phyloP scores from a whole-genome alignment of 2,888 invertebrate species.

The Philopedon plagiatum region DNA sequence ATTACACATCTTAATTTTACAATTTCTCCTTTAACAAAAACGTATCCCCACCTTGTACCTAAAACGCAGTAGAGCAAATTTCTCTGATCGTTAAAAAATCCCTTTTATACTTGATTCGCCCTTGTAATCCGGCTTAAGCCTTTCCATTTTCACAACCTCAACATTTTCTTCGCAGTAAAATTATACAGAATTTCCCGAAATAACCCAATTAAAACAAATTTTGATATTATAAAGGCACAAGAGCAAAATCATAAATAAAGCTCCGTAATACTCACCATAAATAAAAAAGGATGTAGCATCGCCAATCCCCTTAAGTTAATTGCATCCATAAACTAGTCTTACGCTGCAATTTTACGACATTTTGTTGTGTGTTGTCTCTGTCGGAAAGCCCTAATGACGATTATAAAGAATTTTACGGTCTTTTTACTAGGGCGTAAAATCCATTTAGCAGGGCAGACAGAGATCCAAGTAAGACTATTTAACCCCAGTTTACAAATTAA shows the following conservation, averaged over 20 bases:
- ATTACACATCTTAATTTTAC: too few species aligned
- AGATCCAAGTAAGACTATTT: background rate
- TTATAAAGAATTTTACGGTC: conserved; percentile 46
- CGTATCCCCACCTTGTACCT: too few species aligned
- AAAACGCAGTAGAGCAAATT: too few species aligned
- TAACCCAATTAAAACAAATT: conserved; percentile 6
- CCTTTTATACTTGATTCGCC: too few species aligned
- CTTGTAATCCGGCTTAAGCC: too few species aligned
- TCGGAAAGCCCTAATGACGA: conserved; percentile 42
- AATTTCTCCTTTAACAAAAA: too few species aligned
- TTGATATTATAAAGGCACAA: background rate
- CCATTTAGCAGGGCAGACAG: conserved; percentile 24
- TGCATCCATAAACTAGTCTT: conserved; percentile 48
- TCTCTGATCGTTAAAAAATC: too few species aligned
- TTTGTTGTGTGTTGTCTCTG: conserved; percentile 45
- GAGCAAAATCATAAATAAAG: conserved; percentile 9
- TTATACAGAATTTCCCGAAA: too few species aligned
- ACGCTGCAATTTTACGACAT: conserved; percentile 46
- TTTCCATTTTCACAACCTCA: too few species aligned
- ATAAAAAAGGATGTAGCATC: conserved; percentile 45
- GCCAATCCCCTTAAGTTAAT: conserved; percentile 49
- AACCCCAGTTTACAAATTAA: conserved; percentile 2
- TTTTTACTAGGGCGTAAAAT: conserved; percentile 41
- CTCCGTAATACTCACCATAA: conserved; percentile 39
- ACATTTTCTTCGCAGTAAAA: too few species aligned